Evolutionary conservation across 2,113 vertebrate genomes (phyloP), one percentile per base, ranked within the genome.

Genomic region (Festucalex cinctus): DNA sequence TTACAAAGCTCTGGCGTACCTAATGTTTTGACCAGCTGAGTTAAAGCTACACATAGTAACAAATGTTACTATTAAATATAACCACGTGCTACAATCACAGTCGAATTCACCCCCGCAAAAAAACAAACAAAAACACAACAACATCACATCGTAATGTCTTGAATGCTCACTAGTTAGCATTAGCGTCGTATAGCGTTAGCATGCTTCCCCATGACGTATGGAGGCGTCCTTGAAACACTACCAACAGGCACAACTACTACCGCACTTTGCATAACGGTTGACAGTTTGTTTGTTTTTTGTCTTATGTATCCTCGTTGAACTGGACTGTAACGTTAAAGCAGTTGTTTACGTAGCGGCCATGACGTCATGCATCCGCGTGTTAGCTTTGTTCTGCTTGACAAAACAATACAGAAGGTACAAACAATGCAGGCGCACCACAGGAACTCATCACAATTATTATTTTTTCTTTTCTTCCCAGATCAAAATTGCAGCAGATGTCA

Each of bases 1-100:
- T 56, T 56, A 26, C 16, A 28, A 54, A 48, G 7, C 19, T 48
- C 12, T 12, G 19, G 19, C 16, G 53, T 28, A 14, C 24, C 24
- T 14, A 56, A 56, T 56, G 1, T 56, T 56, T 28, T 14, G 24
- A 56, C 24, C 53, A 26, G 24, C 24, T 28, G 53, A 56, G 13
- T 28, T 56, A 56, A 56, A 32, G 54, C 54, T 57, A 57, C 14
- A 57, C 12, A 28, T 26, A 32, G 51, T 54, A 26, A 54, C 54
- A 57, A 6, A 10, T 54, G 24, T 54, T 54, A 26, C 51, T 32
- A 19, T 57, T 32, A 57, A 57, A 57, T 57, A 32, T 57, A 32
- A 57, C 20, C 48, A 22, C 20, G 48, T 57, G 51, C 22, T 54
- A 57, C 26, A 57, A 17, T 57, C 54, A 57, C 54, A 57, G 54